Evolutionary conservation across 2,113 vertebrate species (phyloP).

Genomic region (Coracopsis vasa): DNA sequence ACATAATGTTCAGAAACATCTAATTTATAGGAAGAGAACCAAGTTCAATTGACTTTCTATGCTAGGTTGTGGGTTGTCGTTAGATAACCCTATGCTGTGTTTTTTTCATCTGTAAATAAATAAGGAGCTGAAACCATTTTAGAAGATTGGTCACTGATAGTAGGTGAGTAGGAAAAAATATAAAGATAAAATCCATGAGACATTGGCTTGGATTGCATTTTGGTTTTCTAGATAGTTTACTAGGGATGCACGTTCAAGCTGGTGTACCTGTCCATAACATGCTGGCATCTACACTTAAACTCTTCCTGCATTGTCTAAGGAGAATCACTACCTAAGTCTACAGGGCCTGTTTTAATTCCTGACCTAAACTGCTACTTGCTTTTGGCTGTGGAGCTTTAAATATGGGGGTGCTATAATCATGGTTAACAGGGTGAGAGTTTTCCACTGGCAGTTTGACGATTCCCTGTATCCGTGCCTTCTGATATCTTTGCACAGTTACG

Average conservation of each 20-base stretch:
- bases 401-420: fast-evolving
- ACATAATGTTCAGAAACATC: not conserved
- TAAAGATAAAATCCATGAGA: not conserved
- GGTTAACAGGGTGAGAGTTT: not conserved
- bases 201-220: not conserved
- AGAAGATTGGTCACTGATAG: not conserved
- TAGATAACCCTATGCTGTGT: not conserved
- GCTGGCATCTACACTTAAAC: not conserved
- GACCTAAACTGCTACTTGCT: not conserved
- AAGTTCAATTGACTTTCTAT: fast-evolving
- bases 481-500: not conserved
- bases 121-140: not conserved
- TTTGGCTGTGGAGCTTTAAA: not conserved
- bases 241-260: not conserved
- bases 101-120: not conserved
- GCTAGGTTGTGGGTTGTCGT: not conserved
- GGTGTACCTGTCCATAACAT: fast-evolving
- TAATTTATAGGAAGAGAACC: not conserved
- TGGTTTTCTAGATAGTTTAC: not conserved
- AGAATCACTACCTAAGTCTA: not conserved
- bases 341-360: not conserved
- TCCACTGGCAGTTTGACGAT: not conserved
- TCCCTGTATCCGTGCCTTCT: not conserved
- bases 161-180: not conserved
- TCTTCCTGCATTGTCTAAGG: not conserved